phyloP scores from a whole-genome alignment of 2,888 invertebrate species.

The Iselma pallidipennis region DNA sequence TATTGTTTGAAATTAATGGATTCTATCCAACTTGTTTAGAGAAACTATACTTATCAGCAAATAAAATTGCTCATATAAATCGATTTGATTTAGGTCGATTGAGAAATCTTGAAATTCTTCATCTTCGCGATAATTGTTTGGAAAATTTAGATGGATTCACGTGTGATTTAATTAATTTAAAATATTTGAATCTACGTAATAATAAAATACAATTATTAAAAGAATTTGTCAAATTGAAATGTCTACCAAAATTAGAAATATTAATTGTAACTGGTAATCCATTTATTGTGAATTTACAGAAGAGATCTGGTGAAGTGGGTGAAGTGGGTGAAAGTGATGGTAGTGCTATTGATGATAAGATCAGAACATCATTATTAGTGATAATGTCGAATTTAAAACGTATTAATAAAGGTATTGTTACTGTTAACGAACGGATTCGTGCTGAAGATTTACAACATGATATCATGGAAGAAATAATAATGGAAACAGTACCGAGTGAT shows the following conservation, averaged over 20 bases:
- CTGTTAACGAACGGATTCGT: conserved; percentile 58
- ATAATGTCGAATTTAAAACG: conserved; percentile 60
- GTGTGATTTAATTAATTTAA: conserved; percentile 53
- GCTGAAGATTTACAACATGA: conserved; percentile 39
- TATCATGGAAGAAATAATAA: conserved; percentile 48
- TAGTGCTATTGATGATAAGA: conserved; percentile 24
- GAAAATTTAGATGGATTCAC: conserved; percentile 60
- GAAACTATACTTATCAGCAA: conserved; percentile 66
- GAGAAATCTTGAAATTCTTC: conserved; percentile 67
- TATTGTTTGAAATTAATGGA: conserved; percentile 55
- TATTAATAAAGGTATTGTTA: conserved; percentile 60
- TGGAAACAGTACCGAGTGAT: too few species aligned
- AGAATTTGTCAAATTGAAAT: conserved; percentile 61
- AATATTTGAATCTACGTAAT: conserved; percentile 62
- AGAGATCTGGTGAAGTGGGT: conserved; percentile 24
- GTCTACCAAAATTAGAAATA: conserved; percentile 58
- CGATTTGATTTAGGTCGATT: conserved; percentile 63
- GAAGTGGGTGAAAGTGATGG: conserved; percentile 31
- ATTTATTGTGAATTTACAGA: conserved; percentile 31
- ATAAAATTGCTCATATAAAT: conserved; percentile 39
- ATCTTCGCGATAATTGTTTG: conserved; percentile 71
- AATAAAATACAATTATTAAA: conserved; percentile 60
- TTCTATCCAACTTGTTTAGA: conserved; percentile 62
- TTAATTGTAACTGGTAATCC: conserved; percentile 63
- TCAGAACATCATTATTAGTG: conserved; percentile 54